Evolutionary conservation across 2,797 vertebrate species (phyloP).

Genomic region (Sphenopsis melanotis): DNA sequence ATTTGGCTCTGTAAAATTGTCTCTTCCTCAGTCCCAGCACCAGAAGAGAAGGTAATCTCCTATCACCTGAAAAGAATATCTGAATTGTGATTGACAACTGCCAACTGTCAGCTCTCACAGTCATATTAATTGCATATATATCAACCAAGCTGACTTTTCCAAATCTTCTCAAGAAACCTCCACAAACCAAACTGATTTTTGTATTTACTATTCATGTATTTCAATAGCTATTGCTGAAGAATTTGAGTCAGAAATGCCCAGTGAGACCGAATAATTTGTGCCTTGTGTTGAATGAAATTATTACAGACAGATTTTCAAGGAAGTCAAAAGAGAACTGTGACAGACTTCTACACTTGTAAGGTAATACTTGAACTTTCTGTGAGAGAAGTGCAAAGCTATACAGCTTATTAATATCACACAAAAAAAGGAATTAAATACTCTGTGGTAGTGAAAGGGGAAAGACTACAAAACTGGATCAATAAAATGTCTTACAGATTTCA

Average conservation of each 20-base stretch:
- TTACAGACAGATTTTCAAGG: neutral
- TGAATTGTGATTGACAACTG: neutral
- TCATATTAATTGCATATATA: neutral
- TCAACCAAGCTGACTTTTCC: neutral
- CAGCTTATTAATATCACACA: neutral
- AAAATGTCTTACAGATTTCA: neutral
- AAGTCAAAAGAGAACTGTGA: neutral
- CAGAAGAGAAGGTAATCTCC: neutral
- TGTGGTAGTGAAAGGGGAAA: neutral
- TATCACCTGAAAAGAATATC: neutral
- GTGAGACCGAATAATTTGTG: neutral
- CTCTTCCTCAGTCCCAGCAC: neutral
- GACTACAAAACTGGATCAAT: neutral
- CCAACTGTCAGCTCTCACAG: neutral
- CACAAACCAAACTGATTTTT: neutral
- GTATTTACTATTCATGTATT: neutral
- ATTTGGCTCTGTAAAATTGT: neutral
- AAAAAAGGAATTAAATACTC: neutral
- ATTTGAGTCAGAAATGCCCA: neutral
- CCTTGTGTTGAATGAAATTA: neutral
- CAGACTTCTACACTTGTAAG: neutral
- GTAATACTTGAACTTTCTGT: neutral
- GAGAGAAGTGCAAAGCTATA: neutral
- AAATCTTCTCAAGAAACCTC: neutral
- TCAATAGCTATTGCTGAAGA: neutral